These are phyloP conservation scores for Myoxocephalus aenaeus DNA, from an alignment of 2,797 vertebrate genomes.

Conservation along the genomic window DNA sequence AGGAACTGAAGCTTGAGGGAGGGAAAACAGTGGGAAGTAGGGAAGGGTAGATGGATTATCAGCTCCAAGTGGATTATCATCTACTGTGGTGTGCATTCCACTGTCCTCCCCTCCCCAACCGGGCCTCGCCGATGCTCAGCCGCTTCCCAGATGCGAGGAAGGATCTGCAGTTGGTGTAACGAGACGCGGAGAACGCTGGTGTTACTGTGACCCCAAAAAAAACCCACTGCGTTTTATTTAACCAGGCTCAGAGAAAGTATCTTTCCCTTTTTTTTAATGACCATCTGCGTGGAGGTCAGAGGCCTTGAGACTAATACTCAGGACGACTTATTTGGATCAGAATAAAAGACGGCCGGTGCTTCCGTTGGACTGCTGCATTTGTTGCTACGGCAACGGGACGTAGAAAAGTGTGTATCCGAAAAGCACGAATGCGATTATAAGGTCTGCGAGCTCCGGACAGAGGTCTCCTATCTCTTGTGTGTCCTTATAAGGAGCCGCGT, in stretches of 20 bases:
- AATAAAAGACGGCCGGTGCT: slow-evolving; percentile 25
- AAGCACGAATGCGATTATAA: slow-evolving; percentile 41
- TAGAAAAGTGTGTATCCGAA: slow-evolving; percentile 9
- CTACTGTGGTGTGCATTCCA: slow-evolving; percentile 78
- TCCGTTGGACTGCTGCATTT: slow-evolving; percentile 14
- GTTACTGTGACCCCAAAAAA: neutral
- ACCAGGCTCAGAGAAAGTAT: neutral
- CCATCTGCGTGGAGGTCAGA: slow-evolving; percentile 35
- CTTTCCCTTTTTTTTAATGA: slow-evolving; percentile 9
- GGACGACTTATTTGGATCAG: slow-evolving; percentile 23
- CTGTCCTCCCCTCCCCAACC: slow-evolving; percentile 57
- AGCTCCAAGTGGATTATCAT: slow-evolving; percentile 82
- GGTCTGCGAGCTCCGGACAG: slow-evolving; percentile 36
- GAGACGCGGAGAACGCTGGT: slow-evolving; percentile 10
- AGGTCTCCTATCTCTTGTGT: slow-evolving; percentile 51
- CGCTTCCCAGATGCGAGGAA: slow-evolving; percentile 41
- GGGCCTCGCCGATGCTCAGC: slow-evolving; percentile 32
- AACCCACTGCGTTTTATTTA: neutral
- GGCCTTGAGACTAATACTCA: slow-evolving; percentile 23
- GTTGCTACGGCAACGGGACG: slow-evolving; percentile 21
- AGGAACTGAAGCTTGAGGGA: slow-evolving; percentile 70
- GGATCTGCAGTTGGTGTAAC: slow-evolving; percentile 10
- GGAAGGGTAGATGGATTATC: slow-evolving; percentile 80
- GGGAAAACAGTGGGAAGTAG: slow-evolving; percentile 78
- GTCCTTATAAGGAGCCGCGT: slow-evolving; percentile 61